Evolutionary conservation across 2,888 invertebrate species (phyloP).

Genomic region (Stenurella melanura): DNA sequence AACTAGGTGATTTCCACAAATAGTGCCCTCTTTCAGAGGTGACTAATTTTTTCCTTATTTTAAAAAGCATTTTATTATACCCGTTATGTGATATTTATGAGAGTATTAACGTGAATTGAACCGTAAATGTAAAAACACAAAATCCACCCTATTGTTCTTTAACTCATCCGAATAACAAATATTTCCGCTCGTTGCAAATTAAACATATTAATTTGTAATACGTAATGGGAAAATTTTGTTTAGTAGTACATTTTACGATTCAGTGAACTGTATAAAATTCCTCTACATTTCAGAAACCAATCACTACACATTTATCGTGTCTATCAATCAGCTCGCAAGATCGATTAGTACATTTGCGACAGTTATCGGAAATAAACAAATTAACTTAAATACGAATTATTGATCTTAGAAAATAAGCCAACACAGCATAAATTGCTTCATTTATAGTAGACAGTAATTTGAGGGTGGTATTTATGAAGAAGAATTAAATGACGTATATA

Average conservation of each 20-base stretch:
- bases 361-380: conserved; percentile 13
- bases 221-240: conserved; percentile 3
- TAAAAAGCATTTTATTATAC: too few species aligned
- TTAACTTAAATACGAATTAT: conserved; percentile 6
- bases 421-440: neutral
- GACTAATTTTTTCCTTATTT: too few species aligned
- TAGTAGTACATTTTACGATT: neutral
- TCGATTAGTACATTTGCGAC: neutral
- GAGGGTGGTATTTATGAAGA: too few species aligned
- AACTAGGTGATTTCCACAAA: too few species aligned
- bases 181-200: neutral
- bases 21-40: too few species aligned
- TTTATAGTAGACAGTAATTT: neutral
- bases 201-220: conserved; percentile 3
- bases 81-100: too few species aligned
- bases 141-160: neutral
- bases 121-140: neutral
- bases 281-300: neutral
- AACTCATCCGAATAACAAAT: neutral
- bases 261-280: neutral
- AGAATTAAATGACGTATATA: too few species aligned
- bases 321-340: neutral
- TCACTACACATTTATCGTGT: neutral
- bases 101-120: too few species aligned
- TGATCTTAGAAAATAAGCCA: neutral